Base-by-base conservation (phyloP, 2,888 invertebrate genomes). In the Meganola albula region DNA sequence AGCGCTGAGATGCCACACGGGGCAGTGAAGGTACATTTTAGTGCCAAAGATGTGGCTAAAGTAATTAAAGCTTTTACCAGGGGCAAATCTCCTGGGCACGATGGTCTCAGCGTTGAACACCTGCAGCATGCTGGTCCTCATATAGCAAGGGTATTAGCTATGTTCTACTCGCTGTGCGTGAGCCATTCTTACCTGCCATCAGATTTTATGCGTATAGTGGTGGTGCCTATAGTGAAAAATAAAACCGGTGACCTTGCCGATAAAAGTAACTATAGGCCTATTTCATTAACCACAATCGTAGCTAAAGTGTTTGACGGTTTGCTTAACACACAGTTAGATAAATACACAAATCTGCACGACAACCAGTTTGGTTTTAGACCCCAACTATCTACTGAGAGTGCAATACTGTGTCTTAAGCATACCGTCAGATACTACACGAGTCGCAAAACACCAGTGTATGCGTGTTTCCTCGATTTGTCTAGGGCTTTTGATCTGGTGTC, bases 301-400 rank as follows among this genome's bases (percentile, higher is more conserved):
- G 30, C 44, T 0, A 50, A 48, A 10, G 41, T 50, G 11, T 27
- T 48, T 30, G 48, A 47, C 18, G 16, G 45, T 14, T 1, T 52
- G 40, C 35, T 52, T 29, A 35, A 47, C 14, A 10, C 31, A 18
- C 40, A 37, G 8, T 13, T 50, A 2, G 27, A 40, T 14, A 37
- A 36, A 3, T 27, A 40, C 27, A 2, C 46, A n/a, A 18, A 27
- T 2, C n/a, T 40, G 2, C 46, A 54, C 21, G 44, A 50, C 23
- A 40, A 35, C 9, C 48, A 54, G 24, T 50, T 55, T 12, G 48
- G 47, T 3, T 54, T 54, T 24, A 20, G 41, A 14, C 20, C 46
- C 0, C 26, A 31, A 9, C 21, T 47, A 9, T 47, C 45, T 4
- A 48, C 48, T 6, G 48, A 52, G 13, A 38, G 33, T 28, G 46